Base-by-base conservation (phyloP, 1,140 invertebrate genomes). In the Spodoptera frugiperda region DNA sequence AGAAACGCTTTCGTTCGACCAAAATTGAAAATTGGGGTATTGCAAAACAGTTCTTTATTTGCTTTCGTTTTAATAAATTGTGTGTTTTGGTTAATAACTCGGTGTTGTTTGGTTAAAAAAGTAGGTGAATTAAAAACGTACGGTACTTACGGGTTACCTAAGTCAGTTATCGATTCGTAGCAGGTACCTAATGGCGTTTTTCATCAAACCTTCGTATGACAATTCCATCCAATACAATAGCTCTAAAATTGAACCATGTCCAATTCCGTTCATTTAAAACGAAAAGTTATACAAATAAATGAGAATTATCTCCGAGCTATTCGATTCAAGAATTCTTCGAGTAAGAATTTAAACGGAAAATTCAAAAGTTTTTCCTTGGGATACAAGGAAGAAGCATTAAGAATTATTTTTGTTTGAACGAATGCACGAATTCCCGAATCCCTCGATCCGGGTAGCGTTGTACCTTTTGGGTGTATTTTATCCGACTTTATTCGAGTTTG, bases 271-370 rank as follows among this genome's bases (percentile, higher is more conserved):
- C 39, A 57, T 14, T 48, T 33, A 49, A 73, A 73, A 73, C 44
- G 17, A 17, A 72, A 72, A 72, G 33, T 72, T 72, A 12, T 59
- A 19, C 55, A 73, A 39, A 39, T 73, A 73, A 72, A 61, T 73
- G 55, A 61, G 55, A 73, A 61, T 73, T 73, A 73, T 61, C 61
- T 59, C 17, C 17, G 44, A 61, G 12, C 51, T 10, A 53, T 72
- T 21, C 51, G 71, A 49, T 59, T 21, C 71, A 49, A 61, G 71
- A 73, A 73, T 73, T 73, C 71, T 73, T 73, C 49, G 44, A 49
- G 71, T 14, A 73, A 73, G 63, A 57, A 70, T 68, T 76, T 76
- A 68, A 76, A 54, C 63, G 75, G 75, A 44, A 76, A 76, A 67
- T 53, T 55, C 46, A 10, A 21, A 76, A 76, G 53, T 57, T 76